These are phyloP conservation scores for Liodrosophila aerea DNA, from an alignment of 2,888 invertebrate species.

Conservation along the genomic window DNA sequence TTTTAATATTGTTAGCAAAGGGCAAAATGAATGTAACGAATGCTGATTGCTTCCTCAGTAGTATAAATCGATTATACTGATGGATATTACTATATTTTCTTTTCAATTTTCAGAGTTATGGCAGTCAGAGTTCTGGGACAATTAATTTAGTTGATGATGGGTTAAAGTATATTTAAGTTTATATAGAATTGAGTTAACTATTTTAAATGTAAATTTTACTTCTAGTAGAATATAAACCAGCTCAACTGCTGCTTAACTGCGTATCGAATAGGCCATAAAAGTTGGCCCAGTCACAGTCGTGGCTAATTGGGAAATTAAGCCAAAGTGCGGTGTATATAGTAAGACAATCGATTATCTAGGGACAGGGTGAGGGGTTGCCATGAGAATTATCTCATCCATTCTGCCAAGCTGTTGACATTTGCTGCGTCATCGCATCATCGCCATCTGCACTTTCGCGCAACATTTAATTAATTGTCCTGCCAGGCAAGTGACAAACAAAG, in stretches of 20 bases:
- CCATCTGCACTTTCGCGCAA: conserved; percentile 32
- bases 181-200: too few species aligned
- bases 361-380: too few species aligned
- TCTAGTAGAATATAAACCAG: neutral
- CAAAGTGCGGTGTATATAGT: too few species aligned
- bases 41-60: conserved; percentile 56
- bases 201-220: neutral
- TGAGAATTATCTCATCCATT: neutral
- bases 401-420: conserved; percentile 16
- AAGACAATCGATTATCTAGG: too few species aligned
- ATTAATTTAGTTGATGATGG: too few species aligned
- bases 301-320: too few species aligned
- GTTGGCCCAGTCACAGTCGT: too few species aligned
- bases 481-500: conserved; percentile 27
- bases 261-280: too few species aligned
- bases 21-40: conserved; percentile 66
- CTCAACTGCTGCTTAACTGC: too few species aligned
- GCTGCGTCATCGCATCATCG: conserved; percentile 28
- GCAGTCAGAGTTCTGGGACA: too few species aligned
- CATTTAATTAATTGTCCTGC: conserved; percentile 61
- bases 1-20: conserved; percentile 67
- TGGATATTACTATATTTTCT: conserved; percentile 29
- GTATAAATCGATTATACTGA: conserved; percentile 46
- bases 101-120: too few species aligned
- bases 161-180: too few species aligned